These are phyloP conservation scores for Suillia variegata DNA, from an alignment of 2,888 invertebrate species.

Conservation along the genomic window DNA sequence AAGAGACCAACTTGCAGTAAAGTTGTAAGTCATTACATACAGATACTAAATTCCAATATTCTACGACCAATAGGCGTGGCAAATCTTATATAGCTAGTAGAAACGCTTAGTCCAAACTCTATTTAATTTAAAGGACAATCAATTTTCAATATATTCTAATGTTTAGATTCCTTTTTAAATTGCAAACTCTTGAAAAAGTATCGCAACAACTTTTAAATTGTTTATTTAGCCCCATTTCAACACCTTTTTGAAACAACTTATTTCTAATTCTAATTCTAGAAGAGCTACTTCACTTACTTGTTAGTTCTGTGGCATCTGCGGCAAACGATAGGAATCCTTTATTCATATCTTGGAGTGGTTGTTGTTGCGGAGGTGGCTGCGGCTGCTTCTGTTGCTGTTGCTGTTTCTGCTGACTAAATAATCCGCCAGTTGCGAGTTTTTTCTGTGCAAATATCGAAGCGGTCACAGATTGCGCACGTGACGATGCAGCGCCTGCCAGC, in stretches of 20 bases:
- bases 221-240: background rate
- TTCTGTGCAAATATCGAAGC: conserved; percentile 42
- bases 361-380: conserved; percentile 33
- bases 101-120: too few species aligned
- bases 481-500: conserved; percentile 11
- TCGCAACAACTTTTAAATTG: too few species aligned
- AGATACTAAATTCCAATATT: too few species aligned
- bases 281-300: conserved; percentile 74
- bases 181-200: too few species aligned
- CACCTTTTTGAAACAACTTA: background rate
- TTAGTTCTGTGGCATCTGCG: conserved; percentile 81
- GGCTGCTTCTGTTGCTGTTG: conserved; percentile 29
- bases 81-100: too few species aligned
- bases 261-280: background rate
- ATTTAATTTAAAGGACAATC: too few species aligned
- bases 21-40: too few species aligned
- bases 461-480: conserved; percentile 47
- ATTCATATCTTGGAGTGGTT: conserved; percentile 80
- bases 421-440: conserved; percentile 23
- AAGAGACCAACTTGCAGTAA: too few species aligned
- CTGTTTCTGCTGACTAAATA: conserved; percentile 28
- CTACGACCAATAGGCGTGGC: too few species aligned
- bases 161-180: too few species aligned
- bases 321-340: conserved; percentile 88
- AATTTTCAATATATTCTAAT: too few species aligned